These are phyloP conservation scores for Rhyacichthys aspro DNA, from an alignment of 2,797 vertebrate species.

Conservation along the genomic window DNA sequence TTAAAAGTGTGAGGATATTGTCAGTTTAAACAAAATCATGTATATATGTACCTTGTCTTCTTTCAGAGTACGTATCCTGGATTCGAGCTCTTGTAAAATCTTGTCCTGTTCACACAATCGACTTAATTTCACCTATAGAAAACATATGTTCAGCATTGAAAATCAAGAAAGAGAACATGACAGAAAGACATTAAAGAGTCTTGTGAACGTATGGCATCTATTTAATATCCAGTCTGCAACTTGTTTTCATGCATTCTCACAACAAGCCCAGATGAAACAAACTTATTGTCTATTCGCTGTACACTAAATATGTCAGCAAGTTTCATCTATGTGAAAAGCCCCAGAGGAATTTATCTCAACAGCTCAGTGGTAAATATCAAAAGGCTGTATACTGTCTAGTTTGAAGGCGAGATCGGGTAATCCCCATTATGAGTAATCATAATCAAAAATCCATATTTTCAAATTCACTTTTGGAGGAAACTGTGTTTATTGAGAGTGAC, in stretches of 20 bases:
- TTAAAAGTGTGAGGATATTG: not conserved
- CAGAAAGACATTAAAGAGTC: slow-evolving; percentile 12
- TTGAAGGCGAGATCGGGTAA: slow-evolving; percentile 53
- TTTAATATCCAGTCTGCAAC: slow-evolving; percentile 29
- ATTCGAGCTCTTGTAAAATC: slow-evolving; percentile 94
- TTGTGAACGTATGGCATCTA: slow-evolving; percentile 31
- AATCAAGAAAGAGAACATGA: slow-evolving; percentile 2
- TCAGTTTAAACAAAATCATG: not conserved
- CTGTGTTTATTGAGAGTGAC: slow-evolving; percentile 73
- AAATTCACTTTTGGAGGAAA: slow-evolving; percentile 69
- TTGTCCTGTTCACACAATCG: slow-evolving; percentile 97
- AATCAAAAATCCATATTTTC: slow-evolving; percentile 81
- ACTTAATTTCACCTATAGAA: slow-evolving; percentile 92
- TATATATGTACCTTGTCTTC: slow-evolving; percentile 89
- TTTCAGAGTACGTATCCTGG: slow-evolving; percentile 91
- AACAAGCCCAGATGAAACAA: slow-evolving; percentile 42
- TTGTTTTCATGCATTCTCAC: slow-evolving; percentile 42
- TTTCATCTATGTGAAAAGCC: slow-evolving; percentile 62
- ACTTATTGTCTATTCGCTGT: slow-evolving; percentile 67
- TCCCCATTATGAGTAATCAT: slow-evolving; percentile 79
- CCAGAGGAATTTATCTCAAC: slow-evolving; percentile 67
- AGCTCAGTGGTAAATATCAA: slow-evolving; percentile 65
- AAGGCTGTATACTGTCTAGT: slow-evolving; percentile 57
- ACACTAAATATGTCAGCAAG: slow-evolving; percentile 71
- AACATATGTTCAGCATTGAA: slow-evolving; percentile 35